Percentiles rank a stretch among this genome's conserved stretches.
Conservation (phyloP, 1,140 invertebrate genomes). For the Hormaphis cornu region DNA sequence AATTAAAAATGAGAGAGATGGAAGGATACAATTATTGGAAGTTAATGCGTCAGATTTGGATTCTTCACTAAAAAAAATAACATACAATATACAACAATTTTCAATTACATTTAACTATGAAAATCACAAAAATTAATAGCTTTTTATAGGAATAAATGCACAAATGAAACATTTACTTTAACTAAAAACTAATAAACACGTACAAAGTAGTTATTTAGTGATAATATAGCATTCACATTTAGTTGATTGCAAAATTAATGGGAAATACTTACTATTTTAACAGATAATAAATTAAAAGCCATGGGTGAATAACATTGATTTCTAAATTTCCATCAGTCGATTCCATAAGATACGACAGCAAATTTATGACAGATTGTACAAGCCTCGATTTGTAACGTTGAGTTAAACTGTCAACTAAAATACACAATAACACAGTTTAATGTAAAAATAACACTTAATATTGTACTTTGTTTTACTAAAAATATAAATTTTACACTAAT, state of each 20-base stretch:
- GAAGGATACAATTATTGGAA: constrained; percentile 46
- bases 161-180: too few relatives aligned
- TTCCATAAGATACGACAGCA: constrained; percentile 64
- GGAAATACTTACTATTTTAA: constrained; percentile 46
- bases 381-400: constrained; percentile 52
- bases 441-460: too few relatives aligned
- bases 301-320: constrained; percentile 58
- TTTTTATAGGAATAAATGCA: too few relatives aligned
- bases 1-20: constrained; percentile 68
- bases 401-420: constrained; percentile 42
- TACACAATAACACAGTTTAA: not conserved
- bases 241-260: too few relatives aligned
- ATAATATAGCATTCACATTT: too few relatives aligned
- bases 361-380: constrained; percentile 63
- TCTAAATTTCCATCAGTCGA: constrained; percentile 43
- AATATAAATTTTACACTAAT: too few relatives aligned
- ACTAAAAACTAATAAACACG: too few relatives aligned
- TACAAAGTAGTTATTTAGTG: too few relatives aligned
- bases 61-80: constrained; percentile 15
- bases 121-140: too few relatives aligned
- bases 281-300: constrained; percentile 73
- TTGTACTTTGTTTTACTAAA: too few relatives aligned
- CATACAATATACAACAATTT: too few relatives aligned
- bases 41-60: not conserved
- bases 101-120: too few relatives aligned